Base-by-base conservation (phyloP, 1,140 invertebrate species). In the Diploscapter pachys region DNA sequence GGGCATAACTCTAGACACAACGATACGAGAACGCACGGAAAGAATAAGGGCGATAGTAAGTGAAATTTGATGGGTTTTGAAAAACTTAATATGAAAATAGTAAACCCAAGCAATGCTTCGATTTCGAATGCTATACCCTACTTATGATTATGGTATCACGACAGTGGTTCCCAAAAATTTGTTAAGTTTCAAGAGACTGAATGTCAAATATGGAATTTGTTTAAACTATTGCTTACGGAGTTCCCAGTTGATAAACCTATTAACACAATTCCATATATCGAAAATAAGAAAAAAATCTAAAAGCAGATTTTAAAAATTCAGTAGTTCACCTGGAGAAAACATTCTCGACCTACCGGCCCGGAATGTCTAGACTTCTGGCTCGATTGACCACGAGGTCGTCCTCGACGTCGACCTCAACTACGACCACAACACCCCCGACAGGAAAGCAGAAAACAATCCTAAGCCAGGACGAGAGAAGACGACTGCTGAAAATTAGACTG, bases 291-390 rank as follows among this genome's bases (percentile, higher is more conserved):
- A 48, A 31, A 31, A 31, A 31, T 31, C n/a, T 49, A 8, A 31
- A 8, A 65, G 63, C 31, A 65, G 9, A 48, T 65, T 8, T 8
- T 59, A 59, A 59, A 31, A 64, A 8, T 72, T 53, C 9, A 72
- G 71, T 31, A 31, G 31, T 31, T 31, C 31, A 31, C 31, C 31
- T 31, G 31, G 31, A 31, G 31, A 31, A 31, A 31, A 31, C 31
- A 31, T 31, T 31, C 31, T 31, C 31, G 31, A 31, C 31, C 31
- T 31, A 31, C 31, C 31, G 31, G 31, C 31, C 55, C 11, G 62
- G 72, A 4, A 65, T 73, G 72, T 31, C 31, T 31, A 56, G 72
- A 66, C 72, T 65, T 3, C 13, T 73, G 54, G 72, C 72, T 4
- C 59, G 65, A 3, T 56, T 57, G 50, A 64, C 65, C 9, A 54